A percentile compares a stretch with the other conserved stretches of the same genome.
Evolutionary conservation across 2,113 vertebrate genomes (phyloP).

Genomic region (Chionodraco myersi): DNA sequence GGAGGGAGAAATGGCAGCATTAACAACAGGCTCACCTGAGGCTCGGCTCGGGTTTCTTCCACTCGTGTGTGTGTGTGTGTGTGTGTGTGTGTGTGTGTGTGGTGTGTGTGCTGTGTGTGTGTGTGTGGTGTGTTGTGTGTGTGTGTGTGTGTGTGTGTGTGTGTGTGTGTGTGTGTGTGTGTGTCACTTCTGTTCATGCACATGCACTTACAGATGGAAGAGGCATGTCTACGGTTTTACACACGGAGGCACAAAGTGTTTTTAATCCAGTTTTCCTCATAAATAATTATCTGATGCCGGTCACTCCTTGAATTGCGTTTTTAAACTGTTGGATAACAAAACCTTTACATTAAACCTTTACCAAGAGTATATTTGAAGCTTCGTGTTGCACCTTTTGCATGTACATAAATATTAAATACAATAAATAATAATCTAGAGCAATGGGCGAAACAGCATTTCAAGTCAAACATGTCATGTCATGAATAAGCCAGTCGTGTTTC

Average conservation of each 20-base stretch:
- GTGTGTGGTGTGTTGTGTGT: not conserved
- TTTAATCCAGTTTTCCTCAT: not conserved
- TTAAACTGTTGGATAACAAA: not conserved
- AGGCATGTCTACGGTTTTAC: too few relatives aligned
- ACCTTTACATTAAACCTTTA: not conserved
- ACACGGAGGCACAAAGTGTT: not conserved
- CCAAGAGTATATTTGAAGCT: not conserved
- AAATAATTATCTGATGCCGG: not conserved
- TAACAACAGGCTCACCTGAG: constrained; percentile 64
- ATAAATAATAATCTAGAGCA: not conserved
- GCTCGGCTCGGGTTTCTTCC: constrained; percentile 49
- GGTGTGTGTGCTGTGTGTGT: too few relatives aligned
- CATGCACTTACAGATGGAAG: not conserved
- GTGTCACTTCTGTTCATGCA: not conserved
- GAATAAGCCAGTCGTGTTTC: not conserved
- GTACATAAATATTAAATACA: not conserved
- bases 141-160: not conserved
- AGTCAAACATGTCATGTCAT: not conserved
- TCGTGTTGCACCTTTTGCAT: not conserved
- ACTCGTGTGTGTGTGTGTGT: constrained; percentile 43
- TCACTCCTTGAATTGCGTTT: not conserved
- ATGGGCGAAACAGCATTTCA: not conserved
- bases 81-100: not conserved
- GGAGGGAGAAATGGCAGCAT: constrained; percentile 48
- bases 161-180: not conserved